Evolutionary conservation across 2,113 vertebrate species (phyloP).

Genomic region (Mola mola): DNA sequence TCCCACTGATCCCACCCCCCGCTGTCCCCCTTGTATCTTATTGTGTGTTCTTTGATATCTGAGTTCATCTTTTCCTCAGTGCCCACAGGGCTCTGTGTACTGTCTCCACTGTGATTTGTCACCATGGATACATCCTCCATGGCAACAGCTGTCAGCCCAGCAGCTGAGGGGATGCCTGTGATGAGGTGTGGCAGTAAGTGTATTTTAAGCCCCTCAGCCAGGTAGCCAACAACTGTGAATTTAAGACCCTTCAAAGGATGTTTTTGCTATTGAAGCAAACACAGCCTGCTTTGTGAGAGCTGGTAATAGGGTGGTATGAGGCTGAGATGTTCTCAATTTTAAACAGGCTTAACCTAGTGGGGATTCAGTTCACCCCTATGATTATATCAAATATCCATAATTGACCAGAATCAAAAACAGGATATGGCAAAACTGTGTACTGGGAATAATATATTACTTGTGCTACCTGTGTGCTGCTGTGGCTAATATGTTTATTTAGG

Average conservation of each 20-base stretch:
- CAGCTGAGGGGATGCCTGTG: slow-evolving; percentile 34
- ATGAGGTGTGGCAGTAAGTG: slow-evolving; percentile 53
- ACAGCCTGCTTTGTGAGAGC: slow-evolving; percentile 4
- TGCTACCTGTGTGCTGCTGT: too few species aligned
- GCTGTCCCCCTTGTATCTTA: not conserved
- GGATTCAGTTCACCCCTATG: too few species aligned
- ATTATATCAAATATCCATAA: too few species aligned
- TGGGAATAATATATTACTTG: too few species aligned
- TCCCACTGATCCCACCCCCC: not conserved
- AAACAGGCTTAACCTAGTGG: too few species aligned
- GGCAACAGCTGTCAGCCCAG: slow-evolving; percentile 56
- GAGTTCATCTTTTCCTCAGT: not conserved
- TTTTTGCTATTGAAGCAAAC: not conserved
- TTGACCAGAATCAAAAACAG: too few species aligned
- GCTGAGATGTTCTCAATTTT: too few species aligned
- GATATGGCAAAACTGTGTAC: too few species aligned
- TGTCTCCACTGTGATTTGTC: slow-evolving; percentile 60
- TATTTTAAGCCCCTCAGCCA: slow-evolving; percentile 67
- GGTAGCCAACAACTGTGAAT: slow-evolving; percentile 35
- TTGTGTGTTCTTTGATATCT: not conserved
- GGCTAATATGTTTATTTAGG: too few species aligned
- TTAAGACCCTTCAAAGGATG: slow-evolving; percentile 26
- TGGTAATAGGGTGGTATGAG: too few species aligned
- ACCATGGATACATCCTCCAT: slow-evolving; percentile 38
- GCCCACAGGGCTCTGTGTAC: not conserved